Evolutionary conservation across 2,888 invertebrate species (phyloP), one percentile per base, ranked within the genome.

Genomic region (Drosophila rubida): DNA sequence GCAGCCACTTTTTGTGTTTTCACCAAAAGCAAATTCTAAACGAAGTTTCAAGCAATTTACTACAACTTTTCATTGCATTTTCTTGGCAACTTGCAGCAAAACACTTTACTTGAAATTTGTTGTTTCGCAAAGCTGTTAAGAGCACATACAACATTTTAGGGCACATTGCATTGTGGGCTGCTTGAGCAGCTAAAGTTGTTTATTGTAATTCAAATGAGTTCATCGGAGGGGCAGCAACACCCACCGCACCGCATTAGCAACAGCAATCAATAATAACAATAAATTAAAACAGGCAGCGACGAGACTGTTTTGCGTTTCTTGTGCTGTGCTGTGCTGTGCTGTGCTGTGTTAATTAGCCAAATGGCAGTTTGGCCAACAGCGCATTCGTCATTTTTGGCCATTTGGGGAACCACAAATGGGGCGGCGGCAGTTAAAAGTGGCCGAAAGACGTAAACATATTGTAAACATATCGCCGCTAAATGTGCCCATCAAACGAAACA

Each of bases 321-420:
- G 19, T 13, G 44, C 46, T 51, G 27, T 13, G 44, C 46, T 51
- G 27, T 42, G 32, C 32, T 19, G 44, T 62, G 30, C 35, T 51
- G 55, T 57, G 64, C 59, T 65, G 46, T 70, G 59, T 75, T 85
- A 82, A 85, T 80, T 82, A 69, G 75, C 48, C 54, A 69, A 80
- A 84, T 69, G 62, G 72, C 69, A 64, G 58, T 65, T 78, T 71
- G 62, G 55, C 45, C 41, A 54, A 61, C 62, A 71, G 53, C 46
- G 64, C 23, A 45, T 68, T 53, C 54, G 55, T 57, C 66, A 62
- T 37, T 49, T 14, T 42, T 27, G 41, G 45, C 8, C 27, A 48
- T 8, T 16, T 45, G n/a, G 16, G 25, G 7, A 8, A 30, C 7
- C 46, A 16, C 42, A 51, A 72, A 72, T 71, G 57, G 27, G 13